Evolutionary conservation across 2,888 invertebrate species (phyloP).

Genomic region (Sicus ferrugineus): DNA sequence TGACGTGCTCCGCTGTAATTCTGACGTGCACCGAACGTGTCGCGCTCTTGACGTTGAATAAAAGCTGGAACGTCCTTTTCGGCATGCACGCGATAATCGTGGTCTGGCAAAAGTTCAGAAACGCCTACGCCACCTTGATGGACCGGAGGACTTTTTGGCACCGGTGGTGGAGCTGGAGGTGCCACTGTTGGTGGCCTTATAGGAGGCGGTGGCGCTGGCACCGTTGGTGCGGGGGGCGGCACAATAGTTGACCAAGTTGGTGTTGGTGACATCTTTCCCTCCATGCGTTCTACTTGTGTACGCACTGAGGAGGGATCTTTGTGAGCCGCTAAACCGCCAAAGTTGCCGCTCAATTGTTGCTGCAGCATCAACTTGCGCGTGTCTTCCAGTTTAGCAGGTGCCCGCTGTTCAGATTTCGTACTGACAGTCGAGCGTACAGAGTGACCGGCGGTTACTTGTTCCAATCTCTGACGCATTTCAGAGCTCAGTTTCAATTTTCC

Average conservation of each 20-base stretch:
- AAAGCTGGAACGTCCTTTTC: conserved; percentile 66
- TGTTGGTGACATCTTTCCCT: conserved; percentile 66
- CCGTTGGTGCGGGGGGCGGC: conserved; percentile 71
- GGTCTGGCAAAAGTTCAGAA: conserved; percentile 44
- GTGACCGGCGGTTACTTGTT: conserved; percentile 88
- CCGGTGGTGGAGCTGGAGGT: conserved; percentile 71
- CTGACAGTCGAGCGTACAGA: conserved; percentile 82
- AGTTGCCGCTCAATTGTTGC: conserved; percentile 77
- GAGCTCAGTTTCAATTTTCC: conserved; percentile 90
- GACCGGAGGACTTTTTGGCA: conserved; percentile 71
- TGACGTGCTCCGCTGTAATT: conserved; percentile 65
- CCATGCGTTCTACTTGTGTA: conserved; percentile 71
- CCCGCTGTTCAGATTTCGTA: conserved; percentile 74
- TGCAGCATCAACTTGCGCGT: conserved; percentile 85
- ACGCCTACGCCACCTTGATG: conserved; percentile 5
- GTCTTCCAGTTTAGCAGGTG: conserved; percentile 83
- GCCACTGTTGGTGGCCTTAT: conserved; percentile 67
- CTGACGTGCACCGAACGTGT: conserved; percentile 78
- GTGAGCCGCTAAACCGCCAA: conserved; percentile 47
- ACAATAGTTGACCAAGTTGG: conserved; percentile 75
- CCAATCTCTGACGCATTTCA: conserved; percentile 89
- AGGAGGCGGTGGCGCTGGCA: conserved; percentile 70
- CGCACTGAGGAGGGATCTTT: conserved; percentile 62
- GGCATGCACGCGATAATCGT: conserved; percentile 58
- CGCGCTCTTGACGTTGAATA: conserved; percentile 75